Conservation (phyloP, 2,888 invertebrate genomes). For the Euplexia lucipara region DNA sequence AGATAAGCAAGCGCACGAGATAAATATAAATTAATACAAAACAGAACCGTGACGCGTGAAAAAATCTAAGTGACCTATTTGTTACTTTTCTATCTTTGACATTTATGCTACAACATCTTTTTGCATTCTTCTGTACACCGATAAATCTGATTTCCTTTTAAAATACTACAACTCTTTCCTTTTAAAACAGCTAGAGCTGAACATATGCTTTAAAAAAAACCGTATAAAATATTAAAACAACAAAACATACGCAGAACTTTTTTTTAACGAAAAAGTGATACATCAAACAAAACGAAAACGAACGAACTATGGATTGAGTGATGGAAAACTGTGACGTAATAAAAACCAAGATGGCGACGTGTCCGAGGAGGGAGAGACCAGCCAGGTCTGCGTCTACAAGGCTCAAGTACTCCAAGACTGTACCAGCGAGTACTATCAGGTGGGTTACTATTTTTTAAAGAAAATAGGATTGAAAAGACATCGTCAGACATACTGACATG, state of each 20-base stretch:
- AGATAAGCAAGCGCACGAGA: no score
- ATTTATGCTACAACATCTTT: no score
- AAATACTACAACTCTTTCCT: constrained; percentile 1
- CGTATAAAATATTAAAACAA: constrained; percentile 9
- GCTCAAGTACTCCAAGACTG: constrained; percentile 86
- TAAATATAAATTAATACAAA: no score
- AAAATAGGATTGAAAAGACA: no score
- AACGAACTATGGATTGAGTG: constrained; percentile 55
- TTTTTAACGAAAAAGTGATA: constrained; percentile 58
- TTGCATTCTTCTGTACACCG: neutral
- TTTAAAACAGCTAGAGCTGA: constrained; percentile 50
- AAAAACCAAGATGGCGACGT: constrained; percentile 78
- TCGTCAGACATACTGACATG: no score
- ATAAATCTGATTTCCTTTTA: neutral
- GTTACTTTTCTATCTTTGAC: neutral
- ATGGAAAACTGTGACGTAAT: constrained; percentile 54
- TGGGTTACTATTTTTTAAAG: constrained; percentile 55
- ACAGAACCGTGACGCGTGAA: no score
- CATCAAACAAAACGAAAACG: constrained; percentile 41
- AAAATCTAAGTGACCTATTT: neutral
- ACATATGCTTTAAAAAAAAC: constrained; percentile 52
- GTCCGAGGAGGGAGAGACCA: constrained; percentile 83
- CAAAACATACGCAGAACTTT: constrained; percentile 61
- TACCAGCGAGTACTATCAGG: constrained; percentile 86
- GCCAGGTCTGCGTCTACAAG: constrained; percentile 81